These are phyloP conservation scores for Maconellicoccus hirsutus DNA, from an alignment of 1,140 invertebrate genomes.

Conservation along the genomic window DNA sequence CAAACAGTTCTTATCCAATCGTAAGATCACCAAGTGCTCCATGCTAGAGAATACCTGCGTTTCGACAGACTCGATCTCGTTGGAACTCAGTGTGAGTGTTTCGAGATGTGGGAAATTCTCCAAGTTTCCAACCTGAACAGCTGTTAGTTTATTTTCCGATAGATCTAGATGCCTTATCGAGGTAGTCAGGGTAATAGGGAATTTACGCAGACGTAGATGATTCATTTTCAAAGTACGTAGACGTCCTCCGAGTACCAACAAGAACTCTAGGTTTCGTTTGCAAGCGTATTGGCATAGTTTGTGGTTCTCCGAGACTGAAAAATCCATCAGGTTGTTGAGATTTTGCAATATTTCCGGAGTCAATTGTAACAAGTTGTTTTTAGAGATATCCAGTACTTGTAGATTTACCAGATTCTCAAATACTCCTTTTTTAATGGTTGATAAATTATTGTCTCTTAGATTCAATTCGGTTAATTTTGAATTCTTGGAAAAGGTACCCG, in stretches of 20 bases:
- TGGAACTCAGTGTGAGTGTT: slow-evolving; percentile 67
- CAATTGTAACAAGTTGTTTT: slow-evolving; percentile 57
- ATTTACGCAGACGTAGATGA: slow-evolving; percentile 57
- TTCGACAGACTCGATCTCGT: slow-evolving; percentile 61
- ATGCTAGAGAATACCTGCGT: slow-evolving; percentile 73
- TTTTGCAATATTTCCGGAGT: slow-evolving; percentile 58
- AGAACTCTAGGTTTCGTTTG: background rate
- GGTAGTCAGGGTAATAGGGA: slow-evolving; percentile 71
- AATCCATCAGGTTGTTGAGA: slow-evolving; percentile 58
- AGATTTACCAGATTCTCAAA: slow-evolving; percentile 53
- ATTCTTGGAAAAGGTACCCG: background rate
- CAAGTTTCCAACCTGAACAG: slow-evolving; percentile 66
- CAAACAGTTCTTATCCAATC: slow-evolving; percentile 64
- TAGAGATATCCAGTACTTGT: slow-evolving; percentile 66
- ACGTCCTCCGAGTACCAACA: slow-evolving; percentile 39
- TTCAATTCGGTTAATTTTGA: slow-evolving; percentile 38
- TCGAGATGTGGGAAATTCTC: slow-evolving; percentile 77
- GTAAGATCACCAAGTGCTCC: slow-evolving; percentile 63
- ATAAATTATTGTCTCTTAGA: slow-evolving; percentile 54
- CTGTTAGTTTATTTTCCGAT: slow-evolving; percentile 58
- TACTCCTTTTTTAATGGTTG: slow-evolving; percentile 41
- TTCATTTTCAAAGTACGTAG: slow-evolving; percentile 72
- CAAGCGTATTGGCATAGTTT: slow-evolving; percentile 2
- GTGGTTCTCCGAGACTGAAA: slow-evolving; percentile 49
- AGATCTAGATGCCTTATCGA: slow-evolving; percentile 68